Evolutionary conservation across 2,888 invertebrate genomes (phyloP), one percentile per base, ranked within the genome.

Genomic region (Nycteola revayana): DNA sequence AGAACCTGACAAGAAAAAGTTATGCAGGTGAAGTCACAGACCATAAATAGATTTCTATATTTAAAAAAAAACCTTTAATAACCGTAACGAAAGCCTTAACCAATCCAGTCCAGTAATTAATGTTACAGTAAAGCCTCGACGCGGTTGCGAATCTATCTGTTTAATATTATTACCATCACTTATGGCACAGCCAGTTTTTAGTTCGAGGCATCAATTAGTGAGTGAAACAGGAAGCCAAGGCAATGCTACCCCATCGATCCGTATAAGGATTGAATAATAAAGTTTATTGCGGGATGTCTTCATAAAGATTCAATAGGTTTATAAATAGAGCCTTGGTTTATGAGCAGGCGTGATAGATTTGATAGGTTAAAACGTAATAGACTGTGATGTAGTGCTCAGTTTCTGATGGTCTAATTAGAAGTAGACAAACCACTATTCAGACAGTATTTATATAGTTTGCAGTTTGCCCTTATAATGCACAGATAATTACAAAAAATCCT

Each of bases 101-200:
- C n/a, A n/a, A n/a, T 5, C 18, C 6, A 18, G 6, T 5, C 18
- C 4, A n/a, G 77, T 78, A 85, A 84, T 85, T 82, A 85, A 86
- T 71, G 77, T 55, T 52, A 41, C 18, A 35, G 29, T 32, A 52
- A 60, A 54, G 51, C 51, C 60, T 52, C 65, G 55, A 32, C 60
- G 62, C 56, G 46, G 86, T 71, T 87, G 86, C 86, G 67, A 87
- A 88, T 88, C 79, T 78, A 66, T 73, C 67, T 66, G 82, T 86
- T 85, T 78, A 68, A 71, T 70, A 68, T 72, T 68, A 83, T 81
- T 79, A 79, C 64, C 75, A 71, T 69, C 56, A 34, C 59, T 66
- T 70, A 66, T 59, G 60, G 68, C 55, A 41, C 37, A 41, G 48
- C 54, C 8, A 58, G 52, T 67, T 69, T 72, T 72, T 77, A 67